A percentile compares a stretch with the other conserved stretches of the same genome.
Evolutionary conservation across 2,797 vertebrate species (phyloP).

Genomic region (Hyperoplus immaculatus): DNA sequence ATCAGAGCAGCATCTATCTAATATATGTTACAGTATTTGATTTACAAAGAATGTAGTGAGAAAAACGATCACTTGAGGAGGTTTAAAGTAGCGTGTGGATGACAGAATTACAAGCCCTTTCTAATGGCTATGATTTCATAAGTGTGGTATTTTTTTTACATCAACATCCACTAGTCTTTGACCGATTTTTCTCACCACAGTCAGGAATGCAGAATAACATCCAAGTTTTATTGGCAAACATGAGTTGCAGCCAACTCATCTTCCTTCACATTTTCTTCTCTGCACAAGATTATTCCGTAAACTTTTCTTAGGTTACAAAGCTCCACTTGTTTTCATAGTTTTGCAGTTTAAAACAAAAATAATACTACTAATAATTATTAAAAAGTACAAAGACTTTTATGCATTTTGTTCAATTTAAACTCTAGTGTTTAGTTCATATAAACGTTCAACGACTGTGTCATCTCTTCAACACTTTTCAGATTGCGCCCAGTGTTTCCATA

Average conservation of each 20-base stretch:
- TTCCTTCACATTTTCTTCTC: conserved; percentile 10
- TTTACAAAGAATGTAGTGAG: neutral
- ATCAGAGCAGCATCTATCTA: too few relatives aligned
- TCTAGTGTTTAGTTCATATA: conserved; percentile 9
- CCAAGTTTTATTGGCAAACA: conserved; percentile 36
- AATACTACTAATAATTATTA: too few relatives aligned
- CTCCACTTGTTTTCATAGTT: neutral
- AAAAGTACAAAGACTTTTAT: too few relatives aligned
- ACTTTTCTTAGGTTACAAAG: neutral
- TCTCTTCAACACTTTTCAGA: conserved; percentile 36
- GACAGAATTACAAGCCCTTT: neutral
- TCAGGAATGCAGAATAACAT: conserved; percentile 41
- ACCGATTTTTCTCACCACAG: conserved; percentile 28
- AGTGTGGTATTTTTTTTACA: neutral
- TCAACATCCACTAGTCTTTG: neutral
- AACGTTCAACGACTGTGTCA: conserved; percentile 39
- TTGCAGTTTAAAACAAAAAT: too few relatives aligned
- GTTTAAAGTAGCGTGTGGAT: neutral
- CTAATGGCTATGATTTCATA: conserved; percentile 3
- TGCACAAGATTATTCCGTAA: neutral
- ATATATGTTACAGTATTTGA: neutral
- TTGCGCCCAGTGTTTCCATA: conserved; percentile 57
- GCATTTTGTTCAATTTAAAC: conserved; percentile 13
- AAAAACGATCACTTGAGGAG: neutral
- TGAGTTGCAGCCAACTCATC: conserved; percentile 7